Conservation (phyloP, 2,113 vertebrate species). For the Oncorhynchus tshawytscha region DNA sequence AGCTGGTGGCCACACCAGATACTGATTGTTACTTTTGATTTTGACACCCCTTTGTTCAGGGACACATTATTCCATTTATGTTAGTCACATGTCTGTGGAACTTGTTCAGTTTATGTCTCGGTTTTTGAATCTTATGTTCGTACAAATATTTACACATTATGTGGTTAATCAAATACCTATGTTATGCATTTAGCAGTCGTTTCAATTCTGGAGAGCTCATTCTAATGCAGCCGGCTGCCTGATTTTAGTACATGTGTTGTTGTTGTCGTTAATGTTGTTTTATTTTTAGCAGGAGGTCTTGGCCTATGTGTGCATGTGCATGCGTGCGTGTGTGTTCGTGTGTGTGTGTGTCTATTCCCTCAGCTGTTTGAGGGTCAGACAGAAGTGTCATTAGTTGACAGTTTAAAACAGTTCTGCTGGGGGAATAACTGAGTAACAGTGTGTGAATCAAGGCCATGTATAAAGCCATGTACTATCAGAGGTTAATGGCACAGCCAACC, state of each 20-base stretch:
- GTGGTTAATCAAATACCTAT: background rate
- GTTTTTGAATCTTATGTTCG: too few relatives aligned
- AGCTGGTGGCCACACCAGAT: too few relatives aligned
- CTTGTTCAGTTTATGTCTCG: too few relatives aligned
- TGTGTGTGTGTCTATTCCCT: conserved; percentile 15
- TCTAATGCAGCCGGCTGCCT: background rate
- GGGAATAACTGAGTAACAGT: conserved; percentile 49
- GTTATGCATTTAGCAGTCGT: too few relatives aligned
- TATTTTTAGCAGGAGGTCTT: conserved; percentile 21
- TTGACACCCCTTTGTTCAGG: too few relatives aligned
- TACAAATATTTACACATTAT: too few relatives aligned
- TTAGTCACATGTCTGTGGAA: too few relatives aligned
- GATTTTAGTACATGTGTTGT: background rate
- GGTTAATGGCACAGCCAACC: conserved; percentile 69
- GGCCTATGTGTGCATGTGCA: background rate
- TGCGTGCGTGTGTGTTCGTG: background rate
- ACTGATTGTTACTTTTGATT: too few relatives aligned
- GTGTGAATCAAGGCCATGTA: conserved; percentile 65
- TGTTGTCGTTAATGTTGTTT: conserved; percentile 36
- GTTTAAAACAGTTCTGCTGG: conserved; percentile 43
- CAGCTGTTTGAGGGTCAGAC: conserved; percentile 59
- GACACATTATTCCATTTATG: too few relatives aligned
- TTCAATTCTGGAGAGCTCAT: too few relatives aligned
- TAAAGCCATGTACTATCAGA: conserved; percentile 39
- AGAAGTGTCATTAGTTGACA: conserved; percentile 60